Evolutionary conservation across 2,113 vertebrate species (phyloP).

Genomic region (Rhinogobius similis): DNA sequence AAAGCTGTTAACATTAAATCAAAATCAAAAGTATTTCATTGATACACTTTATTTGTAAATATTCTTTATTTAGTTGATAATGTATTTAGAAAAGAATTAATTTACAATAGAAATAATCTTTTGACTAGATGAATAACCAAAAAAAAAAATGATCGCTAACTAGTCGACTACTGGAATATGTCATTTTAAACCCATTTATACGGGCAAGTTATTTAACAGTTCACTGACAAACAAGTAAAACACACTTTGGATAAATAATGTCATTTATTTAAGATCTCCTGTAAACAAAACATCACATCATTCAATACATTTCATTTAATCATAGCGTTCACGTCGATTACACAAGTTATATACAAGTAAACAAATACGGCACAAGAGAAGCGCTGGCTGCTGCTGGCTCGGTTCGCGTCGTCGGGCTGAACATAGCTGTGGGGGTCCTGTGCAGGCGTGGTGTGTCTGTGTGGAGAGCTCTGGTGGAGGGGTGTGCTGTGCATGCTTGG

Average conservation of each 20-base stretch:
- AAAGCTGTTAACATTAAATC: no score
- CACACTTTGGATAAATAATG: constrained; percentile 14
- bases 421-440: not conserved
- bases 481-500: not conserved
- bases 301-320: constrained; percentile 11
- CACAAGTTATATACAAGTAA: constrained; percentile 22
- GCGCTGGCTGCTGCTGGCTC: not conserved
- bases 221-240: not conserved
- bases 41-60: no score
- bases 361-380: constrained; percentile 28
- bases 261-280: constrained; percentile 49
- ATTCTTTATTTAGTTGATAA: no score
- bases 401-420: not conserved
- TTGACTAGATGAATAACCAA: no score
- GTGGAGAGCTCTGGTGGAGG: not conserved
- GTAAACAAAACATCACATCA: constrained; percentile 3
- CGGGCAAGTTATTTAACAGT: no score
- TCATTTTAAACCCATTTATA: no score
- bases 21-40: no score
- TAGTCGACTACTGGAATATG: no score
- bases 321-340: constrained; percentile 11
- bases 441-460: not conserved
- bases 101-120: no score
- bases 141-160: no score
- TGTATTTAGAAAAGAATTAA: no score